These are phyloP conservation scores for Drosophila varians DNA, from an alignment of 1,140 invertebrate genomes.

Conservation along the genomic window DNA sequence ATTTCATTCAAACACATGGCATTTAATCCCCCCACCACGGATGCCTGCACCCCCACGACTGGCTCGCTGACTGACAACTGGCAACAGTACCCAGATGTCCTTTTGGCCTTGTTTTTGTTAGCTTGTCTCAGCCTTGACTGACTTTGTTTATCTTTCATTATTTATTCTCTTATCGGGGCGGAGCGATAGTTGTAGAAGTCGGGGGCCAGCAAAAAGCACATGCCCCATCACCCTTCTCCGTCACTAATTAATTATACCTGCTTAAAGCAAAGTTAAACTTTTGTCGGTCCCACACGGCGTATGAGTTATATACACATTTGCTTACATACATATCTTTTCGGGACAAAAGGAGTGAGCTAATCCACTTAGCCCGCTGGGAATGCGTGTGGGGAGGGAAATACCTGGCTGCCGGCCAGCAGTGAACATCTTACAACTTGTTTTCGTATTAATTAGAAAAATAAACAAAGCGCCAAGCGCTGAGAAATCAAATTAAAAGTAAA, in stretches of 20 bases:
- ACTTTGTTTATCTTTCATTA: constrained; percentile 79
- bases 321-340: background rate
- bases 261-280: constrained; percentile 34
- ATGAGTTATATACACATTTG: constrained; percentile 32
- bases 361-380: constrained; percentile 39
- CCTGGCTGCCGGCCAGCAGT: constrained; percentile 50
- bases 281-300: constrained; percentile 29
- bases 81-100: constrained; percentile 20
- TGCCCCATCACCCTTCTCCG: constrained; percentile 11
- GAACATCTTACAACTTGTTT: constrained; percentile 47
- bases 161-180: constrained; percentile 71
- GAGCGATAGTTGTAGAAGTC: constrained; percentile 51
- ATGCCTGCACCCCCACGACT: background rate
- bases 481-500: constrained; percentile 70
- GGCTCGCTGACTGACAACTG: background rate
- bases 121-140: constrained; percentile 54
- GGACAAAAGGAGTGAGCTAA: constrained; percentile 17
- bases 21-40: constrained; percentile 12
- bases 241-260: constrained; percentile 66
- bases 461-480: constrained; percentile 53
- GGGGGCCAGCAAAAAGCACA: constrained; percentile 51
- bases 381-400: constrained; percentile 9
- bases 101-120: constrained; percentile 46
- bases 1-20: constrained; percentile 71
- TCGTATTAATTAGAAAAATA: constrained; percentile 66